Base-by-base conservation (phyloP, 2,888 invertebrate species). In the Podabrus alpinus region DNA sequence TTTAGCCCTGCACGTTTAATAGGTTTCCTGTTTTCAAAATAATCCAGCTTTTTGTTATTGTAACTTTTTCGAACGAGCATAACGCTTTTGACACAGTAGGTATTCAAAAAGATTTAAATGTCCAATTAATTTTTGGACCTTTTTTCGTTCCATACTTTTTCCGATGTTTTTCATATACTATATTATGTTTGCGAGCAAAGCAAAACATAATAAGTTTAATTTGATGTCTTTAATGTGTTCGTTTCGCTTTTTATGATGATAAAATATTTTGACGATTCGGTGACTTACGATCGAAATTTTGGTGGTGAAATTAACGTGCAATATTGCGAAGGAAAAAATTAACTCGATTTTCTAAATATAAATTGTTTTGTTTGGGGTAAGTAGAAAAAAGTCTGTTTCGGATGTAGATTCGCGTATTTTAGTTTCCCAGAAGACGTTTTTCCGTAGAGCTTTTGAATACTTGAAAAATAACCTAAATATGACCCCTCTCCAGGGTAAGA, bases 391-490 rank as follows among this genome's bases (percentile, higher is more conserved):
- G 45, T 45, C n/a, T n/a, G n/a, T n/a, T 45, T n/a, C 2, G 5
- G n/a, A 45, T 45, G 21, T 64, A 64, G 19, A 64, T 64, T n/a
- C 21, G 62, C 62, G 62, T 62, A 13, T 17, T 29, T 25, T 72
- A 45, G 15, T 45, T 25, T 75, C 71, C 74, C 71, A 17, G 69
- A 75, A 75, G 74, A 72, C 66, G 66, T 75, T 64, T n/a, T 16
- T 68, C 29, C 68, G 25, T 59, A 15, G 68, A 71, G 59, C 66
- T 17, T 75, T 68, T 75, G 66, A 59, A 66, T 66, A 72, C 69
- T 70, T 67, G 70, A 74, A 69, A 74, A 71, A 75, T 66, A 69
- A 72, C 66, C 69, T 71, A 69, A 75, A 72, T 75, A 75, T 75
- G 64, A 75, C 66, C 71, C 61, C 75, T 72, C 75, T n/a, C 24